These are phyloP conservation scores for Pollenia amentaria DNA, from an alignment of 2,888 invertebrate species.

Conservation along the genomic window DNA sequence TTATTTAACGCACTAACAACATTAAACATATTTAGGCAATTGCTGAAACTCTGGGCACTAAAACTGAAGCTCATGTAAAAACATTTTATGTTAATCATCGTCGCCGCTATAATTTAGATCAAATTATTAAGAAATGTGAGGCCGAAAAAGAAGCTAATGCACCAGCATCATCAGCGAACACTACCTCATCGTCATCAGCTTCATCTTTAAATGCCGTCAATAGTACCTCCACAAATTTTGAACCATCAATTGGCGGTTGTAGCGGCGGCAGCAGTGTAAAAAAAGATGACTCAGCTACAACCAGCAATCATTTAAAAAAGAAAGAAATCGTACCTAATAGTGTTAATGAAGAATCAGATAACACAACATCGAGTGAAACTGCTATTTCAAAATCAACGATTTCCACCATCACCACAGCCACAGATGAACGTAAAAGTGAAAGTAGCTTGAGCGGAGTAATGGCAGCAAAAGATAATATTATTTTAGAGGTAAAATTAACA, in stretches of 20 bases:
- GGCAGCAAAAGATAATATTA: slow-evolving; percentile 76
- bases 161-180: slow-evolving; percentile 66
- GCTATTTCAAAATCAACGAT: slow-evolving; percentile 74
- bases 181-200: slow-evolving; percentile 54
- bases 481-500: slow-evolving; percentile 78
- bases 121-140: slow-evolving; percentile 93
- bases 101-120: slow-evolving; percentile 94
- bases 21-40: slow-evolving; percentile 91
- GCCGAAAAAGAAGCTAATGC: slow-evolving; percentile 85
- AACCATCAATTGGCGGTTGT: slow-evolving; percentile 51
- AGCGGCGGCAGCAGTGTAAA: slow-evolving; percentile 56
- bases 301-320: slow-evolving; percentile 56
- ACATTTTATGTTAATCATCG: slow-evolving; percentile 96
- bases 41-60: slow-evolving; percentile 97
- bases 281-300: slow-evolving; percentile 66
- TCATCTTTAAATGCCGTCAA: slow-evolving; percentile 45
- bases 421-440: slow-evolving; percentile 74
- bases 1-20: not conserved
- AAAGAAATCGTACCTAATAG: slow-evolving; percentile 75
- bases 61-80: slow-evolving; percentile 96
- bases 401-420: slow-evolving; percentile 64
- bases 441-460: slow-evolving; percentile 73
- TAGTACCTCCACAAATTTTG: slow-evolving; percentile 46
- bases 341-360: slow-evolving; percentile 83
- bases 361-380: slow-evolving; percentile 78